Percentiles rank a stretch among this genome's conserved stretches.
Conservation (phyloP, 2,888 invertebrate genomes). For the Phania funesta region DNA sequence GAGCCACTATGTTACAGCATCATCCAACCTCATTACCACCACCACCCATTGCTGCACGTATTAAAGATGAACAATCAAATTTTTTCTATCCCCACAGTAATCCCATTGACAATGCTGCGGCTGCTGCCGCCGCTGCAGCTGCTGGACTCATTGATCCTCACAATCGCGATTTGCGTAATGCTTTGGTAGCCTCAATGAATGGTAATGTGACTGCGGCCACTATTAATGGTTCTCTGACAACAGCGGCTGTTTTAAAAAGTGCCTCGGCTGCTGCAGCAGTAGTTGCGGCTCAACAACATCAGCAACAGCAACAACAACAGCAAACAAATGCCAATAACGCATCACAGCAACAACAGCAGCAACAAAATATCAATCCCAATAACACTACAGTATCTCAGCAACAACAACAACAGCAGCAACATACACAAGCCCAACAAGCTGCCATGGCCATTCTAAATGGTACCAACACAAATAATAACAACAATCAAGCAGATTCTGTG, state of each 20-base stretch:
- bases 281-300: constrained; percentile 70
- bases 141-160: constrained; percentile 78
- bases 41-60: constrained; percentile 66
- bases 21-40: constrained; percentile 68
- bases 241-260: constrained; percentile 77
- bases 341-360: constrained; percentile 72
- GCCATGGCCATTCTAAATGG: constrained; percentile 69
- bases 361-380: constrained; percentile 66
- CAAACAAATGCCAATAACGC: constrained; percentile 67
- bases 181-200: constrained; percentile 81
- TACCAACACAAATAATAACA: constrained; percentile 49
- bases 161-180: constrained; percentile 79
- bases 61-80: constrained; percentile 70
- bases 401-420: constrained; percentile 58
- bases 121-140: constrained; percentile 77
- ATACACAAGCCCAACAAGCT: constrained; percentile 63
- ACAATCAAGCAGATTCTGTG: constrained; percentile 36
- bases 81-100: constrained; percentile 81
- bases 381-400: constrained; percentile 57
- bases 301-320: constrained; percentile 68
- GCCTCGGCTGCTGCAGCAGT: constrained; percentile 70
- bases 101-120: constrained; percentile 81
- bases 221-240: constrained; percentile 78
- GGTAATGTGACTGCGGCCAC: constrained; percentile 77
- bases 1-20: constrained; percentile 76